Percentiles rank a stretch among this genome's conserved stretches.
Evolutionary conservation across 2,888 invertebrate genomes (phyloP).

Genomic region (Plagodis dolabraria): DNA sequence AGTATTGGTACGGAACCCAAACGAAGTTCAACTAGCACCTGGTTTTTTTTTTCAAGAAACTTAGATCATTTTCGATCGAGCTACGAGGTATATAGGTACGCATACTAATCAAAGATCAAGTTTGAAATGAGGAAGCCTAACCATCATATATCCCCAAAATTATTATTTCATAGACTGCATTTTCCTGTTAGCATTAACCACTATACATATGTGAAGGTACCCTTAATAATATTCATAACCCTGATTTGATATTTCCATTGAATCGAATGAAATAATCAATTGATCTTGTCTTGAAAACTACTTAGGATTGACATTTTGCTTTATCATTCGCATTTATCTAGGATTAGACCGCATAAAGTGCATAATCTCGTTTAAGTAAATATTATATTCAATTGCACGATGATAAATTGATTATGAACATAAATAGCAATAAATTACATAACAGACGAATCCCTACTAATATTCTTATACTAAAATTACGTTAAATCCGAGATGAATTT

Average conservation of each 20-base stretch:
- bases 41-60: too few relatives aligned
- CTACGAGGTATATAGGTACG: too few relatives aligned
- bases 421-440: not conserved
- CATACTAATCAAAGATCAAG: too few relatives aligned
- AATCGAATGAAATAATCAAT: slow-evolving; percentile 2
- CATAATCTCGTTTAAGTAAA: slow-evolving; percentile 14
- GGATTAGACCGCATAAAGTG: slow-evolving; percentile 9
- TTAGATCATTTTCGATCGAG: too few relatives aligned
- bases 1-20: too few relatives aligned
- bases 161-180: not conserved
- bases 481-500: too few relatives aligned
- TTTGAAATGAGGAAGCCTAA: too few relatives aligned
- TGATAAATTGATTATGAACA: slow-evolving; percentile 11
- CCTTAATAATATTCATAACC: not conserved
- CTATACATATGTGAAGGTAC: not conserved
- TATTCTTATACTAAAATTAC: too few relatives aligned
- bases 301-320: slow-evolving; percentile 12
- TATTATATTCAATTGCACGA: slow-evolving; percentile 4
- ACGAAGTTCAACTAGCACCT: too few relatives aligned
- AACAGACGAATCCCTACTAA: too few relatives aligned
- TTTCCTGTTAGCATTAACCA: not conserved
- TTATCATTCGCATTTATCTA: slow-evolving; percentile 21
- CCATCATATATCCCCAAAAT: too few relatives aligned
- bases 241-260: not conserved
- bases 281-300: slow-evolving; percentile 6